Evolutionary conservation across 2,888 invertebrate genomes (phyloP).

Genomic region (Microplitis manilae): DNA sequence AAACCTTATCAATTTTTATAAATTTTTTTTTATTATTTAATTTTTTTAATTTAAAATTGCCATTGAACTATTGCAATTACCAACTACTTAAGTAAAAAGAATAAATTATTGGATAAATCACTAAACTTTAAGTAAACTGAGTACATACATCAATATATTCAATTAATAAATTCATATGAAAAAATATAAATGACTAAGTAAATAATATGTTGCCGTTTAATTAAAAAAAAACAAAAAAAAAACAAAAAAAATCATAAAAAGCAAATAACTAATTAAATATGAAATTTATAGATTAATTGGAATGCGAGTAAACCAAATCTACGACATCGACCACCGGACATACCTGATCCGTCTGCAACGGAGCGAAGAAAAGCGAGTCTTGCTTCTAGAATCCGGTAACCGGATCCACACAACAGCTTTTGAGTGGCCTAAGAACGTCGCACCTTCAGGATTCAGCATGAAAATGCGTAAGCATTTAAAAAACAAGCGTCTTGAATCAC

Average conservation of each 20-base stretch:
- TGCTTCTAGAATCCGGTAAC: slow-evolving; percentile 94
- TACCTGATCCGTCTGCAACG: slow-evolving; percentile 91
- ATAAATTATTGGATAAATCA: too few relatives aligned
- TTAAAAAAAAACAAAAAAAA: too few relatives aligned
- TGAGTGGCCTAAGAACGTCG: slow-evolving; percentile 98
- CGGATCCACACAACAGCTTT: slow-evolving; percentile 95
- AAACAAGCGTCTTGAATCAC: slow-evolving; percentile 91
- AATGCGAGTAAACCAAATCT: slow-evolving; percentile 96
- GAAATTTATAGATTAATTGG: slow-evolving; percentile 80
- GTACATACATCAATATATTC: too few relatives aligned
- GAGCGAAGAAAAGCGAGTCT: slow-evolving; percentile 88
- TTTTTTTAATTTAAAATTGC: neutral
- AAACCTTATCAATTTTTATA: too few relatives aligned
- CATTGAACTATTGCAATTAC: too few relatives aligned
- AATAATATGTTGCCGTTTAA: too few relatives aligned
- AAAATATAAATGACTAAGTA: too few relatives aligned
- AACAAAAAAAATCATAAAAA: too few relatives aligned
- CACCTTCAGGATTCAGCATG: slow-evolving; percentile 97
- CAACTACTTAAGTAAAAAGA: too few relatives aligned
- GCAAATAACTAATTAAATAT: too few relatives aligned
- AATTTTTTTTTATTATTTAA: neutral
- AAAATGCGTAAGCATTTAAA: slow-evolving; percentile 98
- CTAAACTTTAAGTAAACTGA: too few relatives aligned
- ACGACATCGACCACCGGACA: slow-evolving; percentile 97
- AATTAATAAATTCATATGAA: too few relatives aligned